Percentiles rank a stretch among this genome's conserved stretches.
phyloP scores from a whole-genome alignment of 2,888 invertebrate genomes.

The Reticulitermes lucifugus region DNA sequence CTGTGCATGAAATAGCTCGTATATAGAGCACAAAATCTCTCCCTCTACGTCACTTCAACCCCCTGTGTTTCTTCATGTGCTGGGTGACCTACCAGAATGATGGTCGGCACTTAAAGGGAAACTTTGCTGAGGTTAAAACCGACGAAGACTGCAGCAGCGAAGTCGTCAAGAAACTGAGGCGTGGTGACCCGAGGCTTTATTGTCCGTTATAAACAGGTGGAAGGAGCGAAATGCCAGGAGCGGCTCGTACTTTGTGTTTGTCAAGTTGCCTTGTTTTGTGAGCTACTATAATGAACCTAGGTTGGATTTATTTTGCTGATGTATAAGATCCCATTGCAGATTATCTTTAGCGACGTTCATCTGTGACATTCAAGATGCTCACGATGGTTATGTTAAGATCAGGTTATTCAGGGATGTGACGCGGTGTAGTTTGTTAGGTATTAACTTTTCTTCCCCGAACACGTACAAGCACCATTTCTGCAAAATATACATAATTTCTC shows the following conservation, averaged over 20 bases:
- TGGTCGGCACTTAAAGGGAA: conserved; percentile 51
- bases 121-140: conserved; percentile 51
- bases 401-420: too few relatives aligned
- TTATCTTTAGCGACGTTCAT: too few relatives aligned
- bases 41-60: background rate
- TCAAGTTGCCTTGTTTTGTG: too few relatives aligned
- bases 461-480: too few relatives aligned
- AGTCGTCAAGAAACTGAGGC: conserved; percentile 59
- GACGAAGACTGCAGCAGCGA: conserved; percentile 15
- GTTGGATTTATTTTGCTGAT: too few relatives aligned
- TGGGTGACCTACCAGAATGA: conserved; percentile 45
- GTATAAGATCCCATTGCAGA: too few relatives aligned
- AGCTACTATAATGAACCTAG: too few relatives aligned
- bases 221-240: conserved; percentile 57
- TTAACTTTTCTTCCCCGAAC: too few relatives aligned
- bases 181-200: conserved; percentile 60
- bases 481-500: too few relatives aligned
- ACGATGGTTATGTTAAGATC: too few relatives aligned
- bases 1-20: conserved; percentile 45
- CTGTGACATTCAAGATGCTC: too few relatives aligned
- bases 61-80: conserved; percentile 32
- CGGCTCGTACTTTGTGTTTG: conserved; percentile 53
- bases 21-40: conserved; percentile 37
- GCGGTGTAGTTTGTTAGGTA: too few relatives aligned
- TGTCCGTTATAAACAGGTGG: conserved; percentile 64